phyloP scores from a whole-genome alignment of 2,113 vertebrate genomes.

The Vulpes vulpes region DNA sequence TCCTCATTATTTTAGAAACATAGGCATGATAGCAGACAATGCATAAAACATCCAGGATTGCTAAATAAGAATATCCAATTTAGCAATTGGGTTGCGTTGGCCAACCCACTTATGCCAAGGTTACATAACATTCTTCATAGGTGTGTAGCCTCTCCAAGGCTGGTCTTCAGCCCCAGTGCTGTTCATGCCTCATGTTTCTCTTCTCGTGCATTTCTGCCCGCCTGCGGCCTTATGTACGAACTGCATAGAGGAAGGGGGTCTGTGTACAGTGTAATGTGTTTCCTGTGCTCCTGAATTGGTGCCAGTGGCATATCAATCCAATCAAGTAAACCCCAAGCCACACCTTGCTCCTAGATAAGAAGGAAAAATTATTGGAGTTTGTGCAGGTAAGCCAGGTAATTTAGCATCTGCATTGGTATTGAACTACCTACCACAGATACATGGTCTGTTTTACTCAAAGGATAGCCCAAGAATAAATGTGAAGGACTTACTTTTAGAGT shows the following conservation, averaged over 20 bases:
- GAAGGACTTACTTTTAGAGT: neutral
- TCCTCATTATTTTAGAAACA: neutral
- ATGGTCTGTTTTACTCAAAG: neutral
- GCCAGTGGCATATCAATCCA: neutral
- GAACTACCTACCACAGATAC: neutral
- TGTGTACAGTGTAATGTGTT: neutral
- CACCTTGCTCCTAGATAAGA: neutral
- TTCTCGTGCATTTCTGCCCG: rapidly evolving
- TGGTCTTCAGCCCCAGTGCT: neutral
- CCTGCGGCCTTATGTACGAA: neutral
- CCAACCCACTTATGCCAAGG: neutral
- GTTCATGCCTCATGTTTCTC: neutral
- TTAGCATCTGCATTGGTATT: neutral
- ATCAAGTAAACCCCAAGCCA: neutral
- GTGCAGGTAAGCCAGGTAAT: neutral
- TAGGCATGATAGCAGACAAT: neutral
- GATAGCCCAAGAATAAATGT: neutral
- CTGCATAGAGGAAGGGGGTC: neutral
- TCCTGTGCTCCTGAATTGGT: neutral
- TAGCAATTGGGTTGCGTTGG: neutral
- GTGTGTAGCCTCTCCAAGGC: neutral
- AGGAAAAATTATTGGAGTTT: neutral
- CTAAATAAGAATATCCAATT: neutral
- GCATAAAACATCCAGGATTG: neutral
- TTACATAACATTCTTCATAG: neutral